phyloP scores from a whole-genome alignment of 2,888 invertebrate species.

The Eurytoma californica region DNA sequence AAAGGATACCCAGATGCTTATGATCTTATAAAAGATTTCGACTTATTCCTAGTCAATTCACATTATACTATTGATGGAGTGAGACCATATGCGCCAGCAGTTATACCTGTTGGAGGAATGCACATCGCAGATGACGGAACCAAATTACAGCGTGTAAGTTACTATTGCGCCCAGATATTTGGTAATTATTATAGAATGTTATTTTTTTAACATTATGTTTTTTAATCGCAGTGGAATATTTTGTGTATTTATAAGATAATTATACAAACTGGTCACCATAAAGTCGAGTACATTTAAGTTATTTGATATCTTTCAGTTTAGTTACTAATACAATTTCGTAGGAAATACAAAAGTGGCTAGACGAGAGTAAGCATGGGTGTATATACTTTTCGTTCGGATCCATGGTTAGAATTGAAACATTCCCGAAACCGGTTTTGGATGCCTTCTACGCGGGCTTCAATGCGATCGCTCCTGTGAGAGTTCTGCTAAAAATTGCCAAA shows the following conservation, averaged over 20 bases:
- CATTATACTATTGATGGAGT: conserved; percentile 77
- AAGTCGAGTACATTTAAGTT: too few species aligned
- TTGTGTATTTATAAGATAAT: too few species aligned
- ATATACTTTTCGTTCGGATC: conserved; percentile 72
- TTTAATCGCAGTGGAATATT: too few species aligned
- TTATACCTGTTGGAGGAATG: conserved; percentile 78
- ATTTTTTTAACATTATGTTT: too few species aligned
- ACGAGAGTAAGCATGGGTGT: conserved; percentile 66
- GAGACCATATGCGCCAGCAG: conserved; percentile 74
- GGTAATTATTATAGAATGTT: too few species aligned
- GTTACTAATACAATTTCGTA: conserved; percentile 54
- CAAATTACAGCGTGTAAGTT: conserved; percentile 30
- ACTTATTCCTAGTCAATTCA: conserved; percentile 76
- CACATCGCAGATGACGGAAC: conserved; percentile 66
- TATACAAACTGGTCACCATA: too few species aligned
- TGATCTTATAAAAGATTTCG: conserved; percentile 65
- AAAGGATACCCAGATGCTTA: conserved; percentile 40
- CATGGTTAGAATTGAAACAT: conserved; percentile 69
- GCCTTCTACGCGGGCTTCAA: conserved; percentile 65
- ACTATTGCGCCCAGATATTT: too few species aligned
- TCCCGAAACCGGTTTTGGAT: conserved; percentile 60
- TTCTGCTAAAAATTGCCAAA: conserved; percentile 67
- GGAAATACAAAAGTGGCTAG: conserved; percentile 69
- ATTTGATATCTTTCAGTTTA: too few species aligned
- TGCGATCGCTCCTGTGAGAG: conserved; percentile 66